Evolutionary conservation across 2,797 vertebrate species (phyloP), one percentile per base, ranked within the genome.

Genomic region (Centropyge bicolor): DNA sequence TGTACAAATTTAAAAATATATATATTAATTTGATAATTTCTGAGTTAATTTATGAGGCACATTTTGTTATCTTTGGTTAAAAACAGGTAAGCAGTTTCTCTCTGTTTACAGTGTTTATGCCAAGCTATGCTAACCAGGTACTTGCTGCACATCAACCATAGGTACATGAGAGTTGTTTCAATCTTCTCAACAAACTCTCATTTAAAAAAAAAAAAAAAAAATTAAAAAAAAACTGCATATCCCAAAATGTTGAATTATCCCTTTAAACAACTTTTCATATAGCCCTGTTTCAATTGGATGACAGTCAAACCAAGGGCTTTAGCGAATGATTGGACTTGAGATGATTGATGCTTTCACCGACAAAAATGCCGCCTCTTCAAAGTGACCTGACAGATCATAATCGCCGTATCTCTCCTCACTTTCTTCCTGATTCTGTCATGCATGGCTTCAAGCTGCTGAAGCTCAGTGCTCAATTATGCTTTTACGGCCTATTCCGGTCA

Each of bases 401-500:
- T 86, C 52, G 10, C 73, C 68, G 63, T 70, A 84, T 90, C 80
- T 88, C 69, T 86, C 74, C 59, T 87, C 76, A 82, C 78, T 70
- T 86, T 78, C 27, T 82, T 51, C 78, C 70, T 75, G 84, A 87
- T 84, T 82, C 82, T 85, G 84, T 82, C 77, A 90, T 88, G 84
- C 83, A 85, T 81, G 84, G 73, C 81, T 87, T 87, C 62, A 80
- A 79, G 64, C 80, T 83, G 64, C 88, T 81, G 76, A 83, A 77
- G 76, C 88, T n/a, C 81, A 62, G 81, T 73, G 74, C 85, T 82
- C 93, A 78, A 81, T 91, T 88, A 87, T 80, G 72, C 81, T 85
- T 93, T 91, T 88, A 86, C 27, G 48, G 82, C 77, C 85, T 84
- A 84, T 90, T 93, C 87, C 82, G 78, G 90, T 89, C 79, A 84